Base-by-base conservation (phyloP, 1,140 invertebrate genomes). In the Triops cancriformis region DNA sequence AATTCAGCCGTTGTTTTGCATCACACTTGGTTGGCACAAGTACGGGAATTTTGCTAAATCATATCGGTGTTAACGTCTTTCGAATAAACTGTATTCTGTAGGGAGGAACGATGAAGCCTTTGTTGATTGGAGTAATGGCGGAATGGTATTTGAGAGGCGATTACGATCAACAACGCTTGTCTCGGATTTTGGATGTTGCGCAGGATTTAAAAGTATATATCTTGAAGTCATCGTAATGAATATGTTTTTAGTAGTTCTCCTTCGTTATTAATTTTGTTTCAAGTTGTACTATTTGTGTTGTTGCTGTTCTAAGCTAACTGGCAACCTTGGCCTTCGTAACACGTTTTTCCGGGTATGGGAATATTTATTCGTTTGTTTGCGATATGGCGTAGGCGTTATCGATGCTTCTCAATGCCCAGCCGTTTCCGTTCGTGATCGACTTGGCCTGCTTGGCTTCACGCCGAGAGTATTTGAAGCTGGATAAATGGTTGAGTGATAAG, bases 401-500 rank as follows among this genome's bases (percentile, higher is more conserved):
- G 0, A 88, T 95, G 80, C 86, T 99, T n/a, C 85, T 99, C 1
- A 98, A 98, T 86, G 92, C 93, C 1, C 93, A 93, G 79, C 94
- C 94, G 0, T 97, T 97, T 86, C 90, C 94, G 23, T 99, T 99
- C 87, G 94, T 98, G 4, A 98, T 99, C 81, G 98, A 99, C 86
- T 86, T 99, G 75, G 97, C 98, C 0, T 99, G 97, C 85, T 86
- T 99, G 72, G 97, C 98, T 0, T 98, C 97, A 0, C 86, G 97
- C 78, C 86, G 98, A 76, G 98, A 98, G 85, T 99, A 98, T 85
- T 86, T 99, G 0, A 99, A 99, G 85, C 85, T 99, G 9, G 98
- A 99, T 83, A 99, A 99, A 85, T 99, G 98, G 97, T 85, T 99
- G 0, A 91, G 91, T 1, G 98, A 99, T 83, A 99, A 99, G 86